Evolutionary conservation across 2,113 vertebrate genomes (phyloP).

Genomic region (Mus pahari): DNA sequence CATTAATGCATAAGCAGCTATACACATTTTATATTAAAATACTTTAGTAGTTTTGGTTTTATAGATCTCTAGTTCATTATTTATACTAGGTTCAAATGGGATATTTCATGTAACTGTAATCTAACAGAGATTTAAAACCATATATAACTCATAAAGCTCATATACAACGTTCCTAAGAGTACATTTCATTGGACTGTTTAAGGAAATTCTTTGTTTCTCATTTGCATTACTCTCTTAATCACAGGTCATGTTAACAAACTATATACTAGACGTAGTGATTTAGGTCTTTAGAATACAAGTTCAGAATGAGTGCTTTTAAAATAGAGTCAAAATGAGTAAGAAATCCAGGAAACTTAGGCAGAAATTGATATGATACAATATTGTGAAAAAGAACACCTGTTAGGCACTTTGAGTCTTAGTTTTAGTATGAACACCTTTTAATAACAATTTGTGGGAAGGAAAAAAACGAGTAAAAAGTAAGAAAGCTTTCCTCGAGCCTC

Average conservation of each 20-base stretch:
- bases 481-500: slow-evolving; percentile 38
- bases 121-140: slow-evolving; percentile 47
- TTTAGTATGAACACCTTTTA: slow-evolving; percentile 52
- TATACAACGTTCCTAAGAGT: neutral
- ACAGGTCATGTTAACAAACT: slow-evolving; percentile 11
- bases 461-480: slow-evolving; percentile 15
- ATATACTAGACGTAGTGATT: neutral
- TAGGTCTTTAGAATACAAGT: slow-evolving; percentile 3
- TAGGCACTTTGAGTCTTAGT: slow-evolving; percentile 39
- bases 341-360: slow-evolving; percentile 30
- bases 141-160: slow-evolving; percentile 20
- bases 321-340: slow-evolving; percentile 10
- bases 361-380: neutral
- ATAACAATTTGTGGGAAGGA: slow-evolving; percentile 7
- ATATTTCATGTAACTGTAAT: slow-evolving; percentile 50
- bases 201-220: slow-evolving; percentile 40
- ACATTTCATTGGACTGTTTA: slow-evolving; percentile 44
- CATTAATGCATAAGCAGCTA: neutral
- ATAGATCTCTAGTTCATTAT: slow-evolving; percentile 21
- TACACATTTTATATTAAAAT: neutral
- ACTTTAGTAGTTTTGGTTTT: neutral
- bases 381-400: neutral
- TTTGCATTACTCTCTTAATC: slow-evolving; percentile 32
- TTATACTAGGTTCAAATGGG: neutral
- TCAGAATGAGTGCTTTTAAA: slow-evolving; percentile 11